Conservation (phyloP, 2,113 vertebrate species). For the Clarias magur region DNA sequence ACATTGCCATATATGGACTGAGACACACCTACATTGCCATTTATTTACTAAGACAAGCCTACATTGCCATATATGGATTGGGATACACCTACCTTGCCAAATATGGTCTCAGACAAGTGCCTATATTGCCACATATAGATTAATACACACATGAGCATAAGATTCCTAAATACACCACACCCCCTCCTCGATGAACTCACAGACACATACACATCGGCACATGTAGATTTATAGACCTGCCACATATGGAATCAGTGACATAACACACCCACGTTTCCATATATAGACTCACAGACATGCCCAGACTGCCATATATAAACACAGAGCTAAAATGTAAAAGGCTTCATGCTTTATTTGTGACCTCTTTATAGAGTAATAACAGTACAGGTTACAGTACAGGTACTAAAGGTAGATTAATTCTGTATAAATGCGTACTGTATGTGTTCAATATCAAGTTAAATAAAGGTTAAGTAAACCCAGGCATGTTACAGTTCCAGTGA, state of each 20-base stretch:
- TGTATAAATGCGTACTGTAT: background rate
- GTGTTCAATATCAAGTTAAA: conserved; percentile 4
- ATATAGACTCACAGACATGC: background rate
- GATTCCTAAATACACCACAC: background rate
- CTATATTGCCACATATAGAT: background rate
- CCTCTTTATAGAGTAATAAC: background rate
- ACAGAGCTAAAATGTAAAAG: background rate
- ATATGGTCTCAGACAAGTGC: background rate
- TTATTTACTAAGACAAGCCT: background rate
- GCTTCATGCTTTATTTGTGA: background rate
- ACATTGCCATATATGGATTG: background rate
- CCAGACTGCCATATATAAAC: background rate
- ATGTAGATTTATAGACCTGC: too few relatives aligned
- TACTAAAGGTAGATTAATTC: background rate
- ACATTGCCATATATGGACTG: background rate
- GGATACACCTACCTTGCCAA: background rate
- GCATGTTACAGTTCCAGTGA: conserved; percentile 32
- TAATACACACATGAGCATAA: background rate
- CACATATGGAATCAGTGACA: background rate
- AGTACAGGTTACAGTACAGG: background rate
- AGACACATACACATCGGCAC: background rate
- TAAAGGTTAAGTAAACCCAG: conserved; percentile 5
- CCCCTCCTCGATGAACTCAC: background rate
- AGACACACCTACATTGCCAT: background rate
- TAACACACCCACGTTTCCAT: too few relatives aligned